Conservation (phyloP, 1,140 invertebrate genomes). For the Bombus breviceps region DNA sequence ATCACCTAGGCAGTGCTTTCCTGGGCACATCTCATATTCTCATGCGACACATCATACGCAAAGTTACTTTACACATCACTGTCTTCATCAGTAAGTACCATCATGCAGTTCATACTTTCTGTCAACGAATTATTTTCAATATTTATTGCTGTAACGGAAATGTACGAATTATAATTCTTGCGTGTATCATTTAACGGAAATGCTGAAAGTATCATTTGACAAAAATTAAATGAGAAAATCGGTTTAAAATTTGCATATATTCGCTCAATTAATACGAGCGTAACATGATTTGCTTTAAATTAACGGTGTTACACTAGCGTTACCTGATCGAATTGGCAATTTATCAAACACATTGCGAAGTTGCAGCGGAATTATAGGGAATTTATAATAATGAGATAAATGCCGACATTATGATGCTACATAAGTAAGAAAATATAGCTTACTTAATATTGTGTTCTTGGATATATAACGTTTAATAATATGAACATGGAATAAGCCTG, state of each 20-base stretch:
- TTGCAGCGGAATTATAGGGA: not conserved
- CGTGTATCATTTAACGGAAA: not conserved
- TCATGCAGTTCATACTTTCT: not conserved
- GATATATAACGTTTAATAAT: too few species aligned
- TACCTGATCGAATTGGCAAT: constrained; percentile 7
- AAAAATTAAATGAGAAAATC: not conserved
- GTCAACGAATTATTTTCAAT: not conserved
- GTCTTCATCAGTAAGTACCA: constrained; percentile 37
- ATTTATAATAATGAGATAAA: not conserved
- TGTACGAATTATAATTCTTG: not conserved
- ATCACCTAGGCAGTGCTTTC: constrained; percentile 6
- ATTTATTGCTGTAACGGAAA: not conserved
- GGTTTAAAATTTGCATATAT: not conserved
- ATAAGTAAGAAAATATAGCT: too few species aligned
- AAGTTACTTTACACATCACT: constrained; percentile 1
- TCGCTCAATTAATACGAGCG: not conserved
- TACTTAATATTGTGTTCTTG: too few species aligned
- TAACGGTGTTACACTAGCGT: constrained; percentile 8
- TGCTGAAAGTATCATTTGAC: not conserved
- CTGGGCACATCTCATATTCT: constrained; percentile 14
- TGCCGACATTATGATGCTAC: not conserved
- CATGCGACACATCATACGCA: constrained; percentile 12
- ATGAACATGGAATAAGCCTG: not conserved
- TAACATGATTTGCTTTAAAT: not conserved
- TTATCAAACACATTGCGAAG: not conserved